A percentile compares a stretch with the other conserved stretches of the same genome.
These are phyloP conservation scores for Hydrolagus colliei DNA, from an alignment of 2,797 vertebrate species.

Conservation along the genomic window DNA sequence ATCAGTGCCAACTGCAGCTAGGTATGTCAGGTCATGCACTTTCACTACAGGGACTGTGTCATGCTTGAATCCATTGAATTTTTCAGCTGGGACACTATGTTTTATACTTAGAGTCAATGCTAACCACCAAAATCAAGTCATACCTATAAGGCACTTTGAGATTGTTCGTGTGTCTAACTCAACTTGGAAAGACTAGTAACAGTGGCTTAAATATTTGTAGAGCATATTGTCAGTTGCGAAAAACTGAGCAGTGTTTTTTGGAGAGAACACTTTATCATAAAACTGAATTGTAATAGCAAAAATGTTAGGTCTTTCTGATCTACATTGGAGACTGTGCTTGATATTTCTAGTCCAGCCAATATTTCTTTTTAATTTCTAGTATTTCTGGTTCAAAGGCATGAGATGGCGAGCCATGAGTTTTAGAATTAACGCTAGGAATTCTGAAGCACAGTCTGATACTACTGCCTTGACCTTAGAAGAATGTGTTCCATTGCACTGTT, in stretches of 20 bases:
- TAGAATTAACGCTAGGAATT: slow-evolving; percentile 9
- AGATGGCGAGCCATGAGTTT: slow-evolving; percentile 3
- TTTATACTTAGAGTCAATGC: slow-evolving; percentile 1
- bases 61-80: slow-evolving; percentile 63
- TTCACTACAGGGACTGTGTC: slow-evolving; percentile 57
- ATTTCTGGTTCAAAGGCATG: not conserved
- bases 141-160: too few species aligned
- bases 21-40: slow-evolving; percentile 80
- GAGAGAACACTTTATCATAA: too few species aligned
- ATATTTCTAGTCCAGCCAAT: not conserved
- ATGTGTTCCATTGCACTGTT: slow-evolving; percentile 29
- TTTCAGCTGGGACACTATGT: not conserved
- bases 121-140: not conserved
- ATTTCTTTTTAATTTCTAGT: not conserved
- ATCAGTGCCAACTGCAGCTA: slow-evolving; percentile 62
- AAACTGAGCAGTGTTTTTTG: too few species aligned
- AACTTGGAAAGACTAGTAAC: too few species aligned
- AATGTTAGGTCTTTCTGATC: not conserved
- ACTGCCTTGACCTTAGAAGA: slow-evolving; percentile 27
- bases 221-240: too few species aligned
- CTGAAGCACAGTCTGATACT: slow-evolving; percentile 9
- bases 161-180: too few species aligned
- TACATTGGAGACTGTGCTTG: not conserved
- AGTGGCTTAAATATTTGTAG: too few species aligned
- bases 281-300: too few species aligned